Conservation (phyloP, 2,797 vertebrate species). For the Hoplostethus atlanticus region DNA sequence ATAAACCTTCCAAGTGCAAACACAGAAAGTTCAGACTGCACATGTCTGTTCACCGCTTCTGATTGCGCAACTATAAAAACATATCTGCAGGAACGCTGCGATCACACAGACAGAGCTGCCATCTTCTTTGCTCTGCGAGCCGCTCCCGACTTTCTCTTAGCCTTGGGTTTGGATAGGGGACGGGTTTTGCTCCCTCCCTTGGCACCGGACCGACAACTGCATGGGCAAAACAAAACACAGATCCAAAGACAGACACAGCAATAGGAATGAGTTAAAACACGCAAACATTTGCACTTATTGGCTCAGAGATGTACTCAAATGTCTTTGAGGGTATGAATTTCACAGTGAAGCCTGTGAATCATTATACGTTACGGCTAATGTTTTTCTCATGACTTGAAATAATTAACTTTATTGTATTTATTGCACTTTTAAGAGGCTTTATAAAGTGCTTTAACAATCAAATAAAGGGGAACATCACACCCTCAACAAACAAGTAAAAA, state of each 20-base stretch:
- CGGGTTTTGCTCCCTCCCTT: conserved; percentile 21
- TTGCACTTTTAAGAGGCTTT: no score
- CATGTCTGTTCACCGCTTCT: not conserved
- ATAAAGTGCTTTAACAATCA: no score
- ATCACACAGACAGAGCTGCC: conserved; percentile 43
- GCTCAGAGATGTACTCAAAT: not conserved
- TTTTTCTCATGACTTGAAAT: no score
- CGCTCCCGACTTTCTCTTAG: conserved; percentile 61
- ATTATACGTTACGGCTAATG: not conserved
- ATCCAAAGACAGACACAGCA: not conserved
- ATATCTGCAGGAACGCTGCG: not conserved
- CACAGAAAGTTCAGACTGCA: no score
- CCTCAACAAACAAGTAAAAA: no score
- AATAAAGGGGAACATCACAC: no score
- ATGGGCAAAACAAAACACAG: not conserved
- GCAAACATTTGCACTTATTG: not conserved
- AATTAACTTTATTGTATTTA: no score
- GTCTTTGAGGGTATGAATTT: not conserved
- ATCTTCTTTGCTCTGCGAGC: conserved; percentile 59
- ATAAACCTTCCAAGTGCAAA: not conserved
- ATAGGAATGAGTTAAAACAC: not conserved
- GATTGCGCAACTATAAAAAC: not conserved
- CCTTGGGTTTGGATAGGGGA: conserved; percentile 25
- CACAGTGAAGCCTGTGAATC: not conserved
- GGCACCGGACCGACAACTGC: conserved; percentile 24